Evolutionary conservation across 2,797 vertebrate genomes (phyloP), one percentile per base, ranked within the genome.

Genomic region (Sebastes kiyomatsui): DNA sequence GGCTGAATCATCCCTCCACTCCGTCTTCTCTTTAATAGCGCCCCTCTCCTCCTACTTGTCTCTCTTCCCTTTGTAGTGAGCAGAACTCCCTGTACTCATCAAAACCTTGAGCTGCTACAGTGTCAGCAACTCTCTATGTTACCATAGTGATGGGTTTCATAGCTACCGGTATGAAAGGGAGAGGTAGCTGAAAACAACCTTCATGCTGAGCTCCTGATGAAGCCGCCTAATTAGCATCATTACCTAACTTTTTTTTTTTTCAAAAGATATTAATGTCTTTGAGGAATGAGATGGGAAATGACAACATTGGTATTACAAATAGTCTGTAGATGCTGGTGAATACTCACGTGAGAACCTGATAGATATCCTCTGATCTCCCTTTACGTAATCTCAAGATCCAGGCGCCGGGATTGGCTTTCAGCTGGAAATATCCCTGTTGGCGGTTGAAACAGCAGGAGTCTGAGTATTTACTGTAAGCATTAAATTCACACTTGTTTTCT

Each of bases 391-490:
- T 96, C 77, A 99, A 90, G 1, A 79, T 96, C 98, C 98, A 99
- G 62, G 97, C 96, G 16, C 98, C 99, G 7, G 99, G 98, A 88
- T 98, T 99, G 82, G 98, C 97, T 96, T 99, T 99, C 86, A 99
- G 91, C 77, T 99, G 99, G 94, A 99, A 99, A 95, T 99, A 99
- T 1, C 99, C 99, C 99, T 98, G 95, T 84, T 81, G 38, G 30
- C 67, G 7, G 23, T 81, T 23, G 5, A 88, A 84, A 85, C 49
- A 55, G 62, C 33, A 46, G 14, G 4, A 73, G 22, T 14, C 13
- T 59, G 13, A 77, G 25, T 28, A 69, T 79, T 42, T 68, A 68
- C 46, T 52, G 18, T 60, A 18, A 72, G 55, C 77, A 76, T 33
- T 22, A 11, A 35, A 54, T 33, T 67, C 67, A 66, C 30, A 61